Percentiles rank a stretch among this genome's conserved stretches.
Evolutionary conservation across 1,140 invertebrate genomes (phyloP).

Genomic region (Ephestia elutella): DNA sequence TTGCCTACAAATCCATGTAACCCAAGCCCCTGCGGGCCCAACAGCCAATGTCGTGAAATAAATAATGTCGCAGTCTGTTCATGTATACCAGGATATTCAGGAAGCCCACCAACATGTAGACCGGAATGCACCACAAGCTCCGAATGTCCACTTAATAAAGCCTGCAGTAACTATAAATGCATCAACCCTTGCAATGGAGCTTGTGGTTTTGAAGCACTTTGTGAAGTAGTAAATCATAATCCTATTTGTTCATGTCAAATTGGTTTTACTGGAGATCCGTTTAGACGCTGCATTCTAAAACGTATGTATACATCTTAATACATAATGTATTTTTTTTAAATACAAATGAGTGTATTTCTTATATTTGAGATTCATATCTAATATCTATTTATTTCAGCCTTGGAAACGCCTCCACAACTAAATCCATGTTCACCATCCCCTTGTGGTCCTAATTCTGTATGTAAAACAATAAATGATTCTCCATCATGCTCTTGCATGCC

Average conservation of each 20-base stretch:
- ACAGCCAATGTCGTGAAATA: slow-evolving; percentile 77
- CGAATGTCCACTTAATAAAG: slow-evolving; percentile 77
- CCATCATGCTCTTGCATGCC: slow-evolving; percentile 80
- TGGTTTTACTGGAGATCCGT: slow-evolving; percentile 83
- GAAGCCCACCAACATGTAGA: slow-evolving; percentile 80
- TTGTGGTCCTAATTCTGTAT: slow-evolving; percentile 82
- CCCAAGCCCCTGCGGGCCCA: slow-evolving; percentile 81
- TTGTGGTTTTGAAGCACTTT: slow-evolving; percentile 80
- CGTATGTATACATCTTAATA: slow-evolving; percentile 53
- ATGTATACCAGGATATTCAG: slow-evolving; percentile 79
- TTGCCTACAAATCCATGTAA: slow-evolving; percentile 72
- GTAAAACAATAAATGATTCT: slow-evolving; percentile 75
- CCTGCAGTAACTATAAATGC: slow-evolving; percentile 82
- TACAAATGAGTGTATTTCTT: slow-evolving; percentile 2
- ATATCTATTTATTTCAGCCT: slow-evolving; percentile 59
- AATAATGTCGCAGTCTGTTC: slow-evolving; percentile 80
- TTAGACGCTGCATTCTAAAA: slow-evolving; percentile 77
- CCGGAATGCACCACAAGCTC: slow-evolving; percentile 80
- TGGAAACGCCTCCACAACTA: slow-evolving; percentile 66
- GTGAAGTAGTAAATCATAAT: slow-evolving; percentile 79
- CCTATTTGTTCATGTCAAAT: slow-evolving; percentile 79
- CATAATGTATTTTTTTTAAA: not conserved
- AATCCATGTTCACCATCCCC: slow-evolving; percentile 81
- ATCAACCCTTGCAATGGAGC: slow-evolving; percentile 80
- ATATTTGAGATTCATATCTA: not conserved